Evolutionary conservation across 2,888 invertebrate species (phyloP).

Genomic region (Perizoma affinitatum): DNA sequence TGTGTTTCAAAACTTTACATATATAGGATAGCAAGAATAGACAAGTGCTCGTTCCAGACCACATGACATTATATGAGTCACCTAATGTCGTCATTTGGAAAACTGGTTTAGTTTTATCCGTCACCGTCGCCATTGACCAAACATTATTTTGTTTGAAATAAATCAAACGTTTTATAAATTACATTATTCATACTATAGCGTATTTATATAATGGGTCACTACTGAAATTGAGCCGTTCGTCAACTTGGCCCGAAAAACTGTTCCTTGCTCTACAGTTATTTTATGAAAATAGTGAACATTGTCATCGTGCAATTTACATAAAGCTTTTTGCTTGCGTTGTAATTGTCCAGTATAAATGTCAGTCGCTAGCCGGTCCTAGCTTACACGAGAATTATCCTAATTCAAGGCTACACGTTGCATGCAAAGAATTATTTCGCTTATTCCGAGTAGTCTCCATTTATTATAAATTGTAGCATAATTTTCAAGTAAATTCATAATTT

Average conservation of each 20-base stretch:
- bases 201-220: no score
- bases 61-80: slow-evolving; percentile 35
- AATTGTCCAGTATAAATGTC: slow-evolving; percentile 62
- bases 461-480: slow-evolving; percentile 30
- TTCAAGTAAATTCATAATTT: slow-evolving; percentile 16
- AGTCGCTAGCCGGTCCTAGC: slow-evolving; percentile 48
- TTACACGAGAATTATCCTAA: slow-evolving; percentile 64
- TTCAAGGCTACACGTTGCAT: slow-evolving; percentile 61
- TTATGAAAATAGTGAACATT: slow-evolving; percentile 55
- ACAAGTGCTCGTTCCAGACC: background rate
- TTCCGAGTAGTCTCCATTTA: slow-evolving; percentile 35
- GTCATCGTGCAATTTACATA: slow-evolving; percentile 64
- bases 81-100: slow-evolving; percentile 31
- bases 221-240: no score
- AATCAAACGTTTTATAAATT: slow-evolving; percentile 14
- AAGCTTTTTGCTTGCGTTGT: slow-evolving; percentile 60
- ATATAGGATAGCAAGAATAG: no score
- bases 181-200: slow-evolving; percentile 38
- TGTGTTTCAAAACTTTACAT: no score
- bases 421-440: slow-evolving; percentile 40
- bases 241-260: no score
- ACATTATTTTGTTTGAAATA: slow-evolving; percentile 24
- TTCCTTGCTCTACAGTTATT: slow-evolving; percentile 45
- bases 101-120: slow-evolving; percentile 31
- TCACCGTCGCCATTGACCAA: slow-evolving; percentile 18